These are phyloP conservation scores for Chelmon rostratus DNA, from an alignment of 2,797 vertebrate genomes.

Conservation along the genomic window DNA sequence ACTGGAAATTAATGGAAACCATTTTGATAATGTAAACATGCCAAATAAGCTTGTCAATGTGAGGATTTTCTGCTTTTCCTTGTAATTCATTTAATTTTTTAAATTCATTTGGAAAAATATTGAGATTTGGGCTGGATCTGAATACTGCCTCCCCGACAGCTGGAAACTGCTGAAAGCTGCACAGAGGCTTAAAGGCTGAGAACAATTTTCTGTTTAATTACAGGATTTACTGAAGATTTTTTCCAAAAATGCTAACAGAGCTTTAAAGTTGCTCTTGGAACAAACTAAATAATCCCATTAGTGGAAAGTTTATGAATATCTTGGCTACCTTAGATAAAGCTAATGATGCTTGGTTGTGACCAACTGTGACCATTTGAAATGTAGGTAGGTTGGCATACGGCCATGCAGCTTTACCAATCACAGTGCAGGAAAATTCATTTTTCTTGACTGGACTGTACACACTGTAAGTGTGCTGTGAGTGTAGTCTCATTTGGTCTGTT, in stretches of 20 bases:
- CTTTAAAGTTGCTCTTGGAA: not conserved
- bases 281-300: conserved; percentile 1
- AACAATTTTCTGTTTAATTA: not conserved
- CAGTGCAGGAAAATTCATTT: not conserved
- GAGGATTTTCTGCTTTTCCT: no score
- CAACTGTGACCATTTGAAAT: conserved; percentile 18
- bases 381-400: not conserved
- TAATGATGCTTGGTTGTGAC: conserved; percentile 10
- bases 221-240: not conserved
- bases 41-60: no score
- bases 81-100: no score
- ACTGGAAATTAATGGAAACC: no score
- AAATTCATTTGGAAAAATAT: no score
- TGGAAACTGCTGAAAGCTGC: conserved; percentile 4
- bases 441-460: not conserved
- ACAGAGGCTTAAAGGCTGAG: not conserved
- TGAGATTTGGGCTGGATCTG: not conserved
- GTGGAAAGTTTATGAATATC: not conserved
- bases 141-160: not conserved
- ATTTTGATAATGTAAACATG: no score
- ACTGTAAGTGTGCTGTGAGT: not conserved
- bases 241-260: not conserved
- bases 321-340: not conserved
- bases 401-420: not conserved
- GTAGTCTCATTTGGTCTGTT: not conserved